Percentiles rank a stretch among this genome's conserved stretches.
phyloP scores from a whole-genome alignment of 2,888 invertebrate genomes.

The Allacma fusca region DNA sequence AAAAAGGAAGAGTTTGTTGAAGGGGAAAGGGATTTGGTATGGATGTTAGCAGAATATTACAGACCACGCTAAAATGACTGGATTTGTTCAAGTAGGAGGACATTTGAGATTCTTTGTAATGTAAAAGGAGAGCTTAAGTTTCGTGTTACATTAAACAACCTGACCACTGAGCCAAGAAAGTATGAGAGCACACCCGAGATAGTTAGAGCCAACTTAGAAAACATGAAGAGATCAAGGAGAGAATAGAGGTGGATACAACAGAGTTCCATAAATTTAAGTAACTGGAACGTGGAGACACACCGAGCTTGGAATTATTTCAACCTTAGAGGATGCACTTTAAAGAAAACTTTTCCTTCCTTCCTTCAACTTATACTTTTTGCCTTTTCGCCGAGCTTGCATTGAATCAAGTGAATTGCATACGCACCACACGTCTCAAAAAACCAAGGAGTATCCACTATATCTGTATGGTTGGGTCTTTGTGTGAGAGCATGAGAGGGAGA shows the following conservation, averaged over 20 bases:
- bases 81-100: conserved; percentile 19
- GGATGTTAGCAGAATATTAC: conserved; percentile 8
- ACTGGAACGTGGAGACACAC: conserved; percentile 20
- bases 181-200: conserved; percentile 13
- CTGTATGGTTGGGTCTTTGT: too few relatives aligned
- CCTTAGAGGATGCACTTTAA: conserved; percentile 40
- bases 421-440: conserved; percentile 4
- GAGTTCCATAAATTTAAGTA: conserved; percentile 40
- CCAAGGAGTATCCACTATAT: not conserved
- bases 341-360: conserved; percentile 31
- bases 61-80: conserved; percentile 18
- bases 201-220: conserved; percentile 30
- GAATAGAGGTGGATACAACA: conserved; percentile 34
- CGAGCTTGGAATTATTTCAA: conserved; percentile 38
- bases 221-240: conserved; percentile 31
- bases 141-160: conserved; percentile 32
- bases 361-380: conserved; percentile 20
- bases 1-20: conserved; percentile 12
- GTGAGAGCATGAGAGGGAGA: not conserved
- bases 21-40: conserved; percentile 1
- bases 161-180: conserved; percentile 37
- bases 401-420: conserved; percentile 17
- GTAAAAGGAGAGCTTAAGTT: conserved; percentile 28
- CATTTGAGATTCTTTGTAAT: conserved; percentile 32
- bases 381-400: not conserved